Base-by-base conservation (phyloP, 1,140 invertebrate genomes). In the Leptinotarsa defecta region DNA sequence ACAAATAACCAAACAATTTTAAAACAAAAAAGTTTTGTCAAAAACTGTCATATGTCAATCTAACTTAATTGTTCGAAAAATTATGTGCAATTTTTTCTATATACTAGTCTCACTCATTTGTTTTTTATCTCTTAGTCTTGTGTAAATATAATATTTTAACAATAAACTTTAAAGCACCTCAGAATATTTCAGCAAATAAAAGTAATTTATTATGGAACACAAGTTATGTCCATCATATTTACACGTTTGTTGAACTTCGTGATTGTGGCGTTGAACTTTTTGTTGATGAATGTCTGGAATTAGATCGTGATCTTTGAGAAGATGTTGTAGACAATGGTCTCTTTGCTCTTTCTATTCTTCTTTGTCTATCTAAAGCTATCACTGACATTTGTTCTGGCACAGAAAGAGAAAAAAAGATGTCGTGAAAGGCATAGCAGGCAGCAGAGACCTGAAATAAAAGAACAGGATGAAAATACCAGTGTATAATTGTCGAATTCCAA, bases 341-440 rank as follows among this genome's bases (percentile, higher is more conserved):
- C 71, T 49, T 69, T 4, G 77, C 69, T 76, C 83, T 84, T 43
- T 83, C 81, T 6, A 64, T 73, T 76, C 77, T 76, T 62, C 81
- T 75, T 75, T 86, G 79, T 48, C 88, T 82, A 81, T 89, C 88
- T 20, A 84, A 74, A 3, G 86, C 77, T 73, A 91, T 91, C 62
- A 91, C 84, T 22, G 86, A 86, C 88, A 91, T 91, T 73, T 89
- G 87, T 80, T 91, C 90, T 43, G 81, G 77, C 19, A 86, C 84
- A 57, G 84, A 79, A 78, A 86, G 86, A 74, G 80, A 75, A 17
- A 90, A 87, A 79, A 92, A 91, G n/a, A 89, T 89, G 75, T 90
- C 87, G 82, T 91, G 89, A 3, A 91, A 86, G 3, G 88, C 84
- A 79, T 89, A 89, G 77, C 89, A 90, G 24, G 90, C 90, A 0